Evolutionary conservation across 2,888 invertebrate species (phyloP), one percentile per base, ranked within the genome.

Genomic region (Drosophila borborema): DNA sequence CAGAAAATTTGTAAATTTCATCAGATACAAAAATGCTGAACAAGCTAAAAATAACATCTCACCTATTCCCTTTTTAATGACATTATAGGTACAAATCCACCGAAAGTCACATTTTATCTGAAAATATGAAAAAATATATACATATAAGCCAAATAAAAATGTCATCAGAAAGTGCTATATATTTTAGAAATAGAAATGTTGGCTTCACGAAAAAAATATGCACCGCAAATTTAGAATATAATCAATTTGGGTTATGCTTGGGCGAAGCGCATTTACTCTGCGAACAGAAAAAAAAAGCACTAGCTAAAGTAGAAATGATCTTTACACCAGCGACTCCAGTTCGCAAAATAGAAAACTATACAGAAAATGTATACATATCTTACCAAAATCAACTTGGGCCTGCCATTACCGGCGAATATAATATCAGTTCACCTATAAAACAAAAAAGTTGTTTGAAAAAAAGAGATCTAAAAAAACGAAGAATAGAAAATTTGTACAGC

Each of bases 211-310:
- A 82, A 81, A 65, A 77, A 87, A 91, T 92, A 91, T 90, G 92
- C 92, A 88, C 92, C 90, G 91, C 91, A 92, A 92, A 90, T 81
- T 60, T 77, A 51, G 64, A 56, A 36, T n/a, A 36, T 14, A 23
- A 49, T n/a, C 69, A 81, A 82, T 82, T 90, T 92, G 91, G 90
- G 92, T 91, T 91, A 86, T 92, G 92, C 92, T 92, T 92, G 92
- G 68, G 86, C 77, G 80, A 89, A 83, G 77, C 53, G 72, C 71
- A 49, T 66, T 92, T 90, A 20, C 23, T 92, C 88, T 92, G 53
- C 91, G 92, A 92, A 86, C 88, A 89, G 34, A 60, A 74, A 86
- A 74, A 86, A 89, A 82, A 91, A 92, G 92, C 92, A 92, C 92
- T 91, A 84, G 90, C 77, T 82, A 90, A 91, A 92, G 88, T 90